phyloP scores from a whole-genome alignment of 2,113 vertebrate genomes.

The Astur gentilis region DNA sequence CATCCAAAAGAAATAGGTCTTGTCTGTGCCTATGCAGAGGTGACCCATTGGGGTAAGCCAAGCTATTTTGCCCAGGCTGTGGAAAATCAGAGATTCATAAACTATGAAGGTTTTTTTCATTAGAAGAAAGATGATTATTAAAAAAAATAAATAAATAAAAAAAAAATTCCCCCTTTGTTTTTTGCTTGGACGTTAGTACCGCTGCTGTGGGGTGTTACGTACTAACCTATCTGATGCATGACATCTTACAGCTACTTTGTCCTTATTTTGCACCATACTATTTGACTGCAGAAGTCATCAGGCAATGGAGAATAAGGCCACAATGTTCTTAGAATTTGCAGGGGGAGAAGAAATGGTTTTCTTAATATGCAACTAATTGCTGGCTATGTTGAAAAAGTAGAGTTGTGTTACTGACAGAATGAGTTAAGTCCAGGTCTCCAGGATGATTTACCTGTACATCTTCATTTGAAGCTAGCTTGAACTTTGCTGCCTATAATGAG shows the following conservation, averaged over 20 bases:
- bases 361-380: background rate
- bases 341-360: background rate
- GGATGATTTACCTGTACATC: background rate
- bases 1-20: background rate
- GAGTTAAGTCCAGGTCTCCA: background rate
- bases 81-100: background rate
- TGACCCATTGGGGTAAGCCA: background rate
- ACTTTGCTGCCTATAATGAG: background rate
- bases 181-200: background rate
- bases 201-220: background rate
- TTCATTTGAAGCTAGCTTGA: background rate
- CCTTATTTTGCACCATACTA: background rate
- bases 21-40: background rate
- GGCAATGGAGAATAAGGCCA: background rate
- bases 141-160: too few relatives aligned
- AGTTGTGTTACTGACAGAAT: background rate
- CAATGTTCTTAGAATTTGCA: background rate
- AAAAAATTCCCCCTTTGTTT: background rate
- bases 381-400: background rate
- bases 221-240: background rate
- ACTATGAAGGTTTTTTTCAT: background rate
- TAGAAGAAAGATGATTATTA: fast-evolving
- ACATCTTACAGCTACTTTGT: background rate
- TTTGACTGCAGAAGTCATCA: background rate
- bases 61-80: background rate